Evolutionary conservation across 2,797 vertebrate species (phyloP).

Genomic region (Cossypha caffra): DNA sequence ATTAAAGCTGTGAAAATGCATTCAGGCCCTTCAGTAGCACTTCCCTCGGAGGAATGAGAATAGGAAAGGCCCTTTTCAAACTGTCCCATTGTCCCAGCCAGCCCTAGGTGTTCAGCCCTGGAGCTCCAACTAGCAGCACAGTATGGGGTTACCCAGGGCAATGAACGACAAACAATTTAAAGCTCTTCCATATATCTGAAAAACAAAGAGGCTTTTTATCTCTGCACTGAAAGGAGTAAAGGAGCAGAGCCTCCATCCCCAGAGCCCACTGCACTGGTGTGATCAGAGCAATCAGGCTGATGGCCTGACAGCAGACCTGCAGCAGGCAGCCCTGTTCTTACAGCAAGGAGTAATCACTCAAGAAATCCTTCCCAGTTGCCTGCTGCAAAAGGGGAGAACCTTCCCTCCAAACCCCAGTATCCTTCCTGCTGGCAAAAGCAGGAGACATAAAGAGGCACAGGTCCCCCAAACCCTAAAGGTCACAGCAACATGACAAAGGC

Average conservation of each 20-base stretch:
- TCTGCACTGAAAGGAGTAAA: constrained; percentile 2
- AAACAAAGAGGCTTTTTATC: constrained; percentile 50
- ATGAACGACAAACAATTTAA: not conserved
- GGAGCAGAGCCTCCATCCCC: not conserved
- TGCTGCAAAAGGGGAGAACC: not conserved
- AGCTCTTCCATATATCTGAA: constrained; percentile 56
- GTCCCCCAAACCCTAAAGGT: not conserved
- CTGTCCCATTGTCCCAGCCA: not conserved
- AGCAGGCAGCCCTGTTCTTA: not conserved
- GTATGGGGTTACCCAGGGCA: not conserved
- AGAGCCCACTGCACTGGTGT: not conserved
- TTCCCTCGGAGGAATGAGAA: not conserved
- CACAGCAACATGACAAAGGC: not conserved
- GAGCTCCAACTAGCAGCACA: not conserved
- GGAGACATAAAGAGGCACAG: not conserved
- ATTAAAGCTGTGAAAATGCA: constrained; percentile 4
- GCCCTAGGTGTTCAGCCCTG: not conserved
- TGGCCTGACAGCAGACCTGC: not conserved
- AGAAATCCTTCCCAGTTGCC: not conserved
- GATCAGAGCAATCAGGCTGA: constrained; percentile 21
- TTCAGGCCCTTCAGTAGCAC: not conserved
- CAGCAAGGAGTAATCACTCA: not conserved
- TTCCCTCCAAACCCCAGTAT: not conserved
- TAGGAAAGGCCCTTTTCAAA: not conserved
- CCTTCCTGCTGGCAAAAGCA: not conserved